These are phyloP conservation scores for Tragelaphus strepsiceros DNA, from an alignment of 2,113 vertebrate species.

Conservation along the genomic window DNA sequence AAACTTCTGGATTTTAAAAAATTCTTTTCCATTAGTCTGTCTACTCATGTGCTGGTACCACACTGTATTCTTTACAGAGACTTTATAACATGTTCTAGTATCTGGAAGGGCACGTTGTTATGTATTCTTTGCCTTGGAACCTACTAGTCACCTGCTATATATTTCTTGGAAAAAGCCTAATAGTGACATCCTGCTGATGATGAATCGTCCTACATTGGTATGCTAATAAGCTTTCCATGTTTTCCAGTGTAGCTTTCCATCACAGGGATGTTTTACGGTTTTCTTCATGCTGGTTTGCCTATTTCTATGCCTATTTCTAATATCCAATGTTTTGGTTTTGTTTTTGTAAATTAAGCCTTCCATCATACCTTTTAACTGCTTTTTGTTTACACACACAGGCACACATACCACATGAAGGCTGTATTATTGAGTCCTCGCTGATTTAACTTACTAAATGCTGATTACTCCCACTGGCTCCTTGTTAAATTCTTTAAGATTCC, in stretches of 20 bases:
- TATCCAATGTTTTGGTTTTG: background rate
- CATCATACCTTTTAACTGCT: background rate
- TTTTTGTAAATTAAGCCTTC: background rate
- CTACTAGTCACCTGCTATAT: background rate
- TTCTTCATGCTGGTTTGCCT: background rate
- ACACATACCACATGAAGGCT: background rate
- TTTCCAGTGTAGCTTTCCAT: background rate
- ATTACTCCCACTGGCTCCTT: background rate
- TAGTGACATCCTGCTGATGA: background rate
- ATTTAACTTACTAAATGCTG: background rate
- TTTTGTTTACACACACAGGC: background rate
- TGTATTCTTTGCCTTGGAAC: background rate
- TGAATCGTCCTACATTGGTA: background rate
- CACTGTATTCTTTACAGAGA: background rate
- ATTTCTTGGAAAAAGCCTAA: background rate
- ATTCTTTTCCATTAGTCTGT: background rate
- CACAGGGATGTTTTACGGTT: background rate
- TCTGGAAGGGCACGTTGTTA: background rate
- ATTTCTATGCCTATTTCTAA: background rate
- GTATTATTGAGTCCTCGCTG: background rate
- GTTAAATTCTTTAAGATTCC: background rate
- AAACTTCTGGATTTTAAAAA: background rate
- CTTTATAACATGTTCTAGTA: background rate
- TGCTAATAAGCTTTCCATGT: background rate
- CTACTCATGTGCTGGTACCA: background rate